A percentile compares a stretch with the other conserved stretches of the same genome.
Evolutionary conservation across 2,888 invertebrate species (phyloP).

Genomic region (Meloe dianella): DNA sequence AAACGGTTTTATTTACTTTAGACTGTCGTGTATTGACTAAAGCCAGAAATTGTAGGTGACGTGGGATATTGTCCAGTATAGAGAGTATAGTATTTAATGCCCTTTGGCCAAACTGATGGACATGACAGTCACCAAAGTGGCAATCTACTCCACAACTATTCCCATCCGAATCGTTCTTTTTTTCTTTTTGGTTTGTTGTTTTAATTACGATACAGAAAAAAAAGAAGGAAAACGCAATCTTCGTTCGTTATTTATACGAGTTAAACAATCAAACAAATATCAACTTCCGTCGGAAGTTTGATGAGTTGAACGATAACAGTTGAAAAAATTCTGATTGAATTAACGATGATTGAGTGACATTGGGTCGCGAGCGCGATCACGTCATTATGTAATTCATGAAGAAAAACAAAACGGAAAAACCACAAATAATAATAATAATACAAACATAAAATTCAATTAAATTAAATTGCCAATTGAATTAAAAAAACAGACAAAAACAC

Average conservation of each 20-base stretch:
- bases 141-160: background rate
- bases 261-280: slow-evolving; percentile 15
- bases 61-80: slow-evolving; percentile 17
- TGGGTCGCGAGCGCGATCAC: background rate
- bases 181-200: background rate
- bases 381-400: background rate
- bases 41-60: slow-evolving; percentile 33
- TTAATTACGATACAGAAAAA: background rate
- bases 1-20: slow-evolving; percentile 40
- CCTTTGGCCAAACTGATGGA: background rate
- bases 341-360: slow-evolving; percentile 8
- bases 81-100: too few species aligned
- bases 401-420: background rate
- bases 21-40: slow-evolving; percentile 38
- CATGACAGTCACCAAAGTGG: background rate
- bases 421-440: background rate
- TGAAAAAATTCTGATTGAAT: slow-evolving; percentile 19
- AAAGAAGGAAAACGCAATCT: slow-evolving; percentile 2
- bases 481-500: background rate
- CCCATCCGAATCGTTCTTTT: too few species aligned
- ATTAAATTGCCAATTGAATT: background rate
- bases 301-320: slow-evolving; percentile 18
- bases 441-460: background rate
- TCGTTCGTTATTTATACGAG: background rate
- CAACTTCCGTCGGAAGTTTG: slow-evolving; percentile 29